Conservation (phyloP, 2,888 invertebrate species). For the Drosophila atroscutellata region DNA sequence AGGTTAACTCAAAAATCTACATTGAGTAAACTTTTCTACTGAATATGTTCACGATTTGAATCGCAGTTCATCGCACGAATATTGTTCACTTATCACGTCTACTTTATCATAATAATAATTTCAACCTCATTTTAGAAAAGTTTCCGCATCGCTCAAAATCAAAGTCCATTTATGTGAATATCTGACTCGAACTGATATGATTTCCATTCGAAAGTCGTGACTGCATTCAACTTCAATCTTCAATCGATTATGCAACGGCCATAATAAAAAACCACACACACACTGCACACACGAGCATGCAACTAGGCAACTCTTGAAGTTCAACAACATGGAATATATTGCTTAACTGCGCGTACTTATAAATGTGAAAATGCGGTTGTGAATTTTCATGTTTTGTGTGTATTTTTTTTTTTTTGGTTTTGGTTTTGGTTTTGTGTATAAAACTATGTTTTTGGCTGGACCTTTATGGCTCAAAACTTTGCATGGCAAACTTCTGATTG, state of each 20-base stretch:
- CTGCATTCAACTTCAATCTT: conserved; percentile 41
- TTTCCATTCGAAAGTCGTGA: conserved; percentile 18
- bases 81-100: neutral
- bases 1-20: conserved; percentile 6
- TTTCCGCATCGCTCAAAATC: conserved; percentile 5
- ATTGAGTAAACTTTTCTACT: conserved; percentile 1
- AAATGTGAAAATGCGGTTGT: conserved; percentile 17
- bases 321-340: conserved; percentile 43
- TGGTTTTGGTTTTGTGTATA: neutral
- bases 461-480: neutral
- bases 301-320: conserved; percentile 17
- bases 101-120: neutral
- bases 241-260: conserved; percentile 56
- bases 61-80: neutral
- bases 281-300: conserved; percentile 5
- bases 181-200: conserved; percentile 8
- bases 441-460: conserved; percentile 8
- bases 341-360: conserved; percentile 52
- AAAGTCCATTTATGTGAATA: conserved; percentile 4
- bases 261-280: conserved; percentile 22
- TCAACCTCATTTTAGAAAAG: neutral
- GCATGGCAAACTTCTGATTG: neutral
- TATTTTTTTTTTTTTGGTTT: neutral
- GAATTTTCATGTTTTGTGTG: conserved; percentile 21
- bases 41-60: neutral